These are phyloP conservation scores for Cacatua alba DNA, from an alignment of 2,113 vertebrate species.

Conservation along the genomic window DNA sequence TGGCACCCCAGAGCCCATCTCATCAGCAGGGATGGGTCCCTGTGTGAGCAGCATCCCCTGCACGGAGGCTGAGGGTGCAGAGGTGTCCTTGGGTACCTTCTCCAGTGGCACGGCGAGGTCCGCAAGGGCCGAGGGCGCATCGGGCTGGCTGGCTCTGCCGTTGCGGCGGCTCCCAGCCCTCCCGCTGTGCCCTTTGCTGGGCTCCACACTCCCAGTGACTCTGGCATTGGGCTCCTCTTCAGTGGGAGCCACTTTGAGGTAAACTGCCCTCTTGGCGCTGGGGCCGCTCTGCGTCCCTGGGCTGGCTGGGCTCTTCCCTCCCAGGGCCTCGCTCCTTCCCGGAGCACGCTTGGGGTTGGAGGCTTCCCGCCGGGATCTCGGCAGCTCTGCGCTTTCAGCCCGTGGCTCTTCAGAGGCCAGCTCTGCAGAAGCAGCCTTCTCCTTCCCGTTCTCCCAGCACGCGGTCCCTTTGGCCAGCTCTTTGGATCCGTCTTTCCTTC, in stretches of 20 bases:
- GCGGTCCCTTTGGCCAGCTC: slow-evolving; percentile 57
- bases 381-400: slow-evolving; percentile 55
- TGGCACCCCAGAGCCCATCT: not conserved
- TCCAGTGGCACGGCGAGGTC: not conserved
- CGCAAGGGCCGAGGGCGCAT: not conserved
- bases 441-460: slow-evolving; percentile 80
- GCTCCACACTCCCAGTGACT: slow-evolving; percentile 24
- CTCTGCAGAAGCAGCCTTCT: slow-evolving; percentile 46
- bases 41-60: not conserved
- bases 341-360: slow-evolving; percentile 83
- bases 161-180: slow-evolving; percentile 3
- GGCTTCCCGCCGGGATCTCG: slow-evolving; percentile 74
- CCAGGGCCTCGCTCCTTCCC: slow-evolving; percentile 71
- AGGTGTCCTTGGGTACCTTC: slow-evolving; percentile 23
- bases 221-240: slow-evolving; percentile 61
- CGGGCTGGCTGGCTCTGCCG: slow-evolving; percentile 14
- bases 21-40: accelerated
- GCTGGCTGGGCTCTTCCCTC: slow-evolving; percentile 63
- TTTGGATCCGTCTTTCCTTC: slow-evolving; percentile 78
- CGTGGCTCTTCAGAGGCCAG: slow-evolving; percentile 42
- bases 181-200: not conserved
- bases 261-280: slow-evolving; percentile 74
- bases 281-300: slow-evolving; percentile 72
- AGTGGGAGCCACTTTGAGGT: slow-evolving; percentile 60
- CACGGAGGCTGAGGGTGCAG: not conserved